Evolutionary conservation across 2,113 vertebrate genomes (phyloP), one percentile per base, ranked within the genome.

Genomic region (Amia ocellicauda): DNA sequence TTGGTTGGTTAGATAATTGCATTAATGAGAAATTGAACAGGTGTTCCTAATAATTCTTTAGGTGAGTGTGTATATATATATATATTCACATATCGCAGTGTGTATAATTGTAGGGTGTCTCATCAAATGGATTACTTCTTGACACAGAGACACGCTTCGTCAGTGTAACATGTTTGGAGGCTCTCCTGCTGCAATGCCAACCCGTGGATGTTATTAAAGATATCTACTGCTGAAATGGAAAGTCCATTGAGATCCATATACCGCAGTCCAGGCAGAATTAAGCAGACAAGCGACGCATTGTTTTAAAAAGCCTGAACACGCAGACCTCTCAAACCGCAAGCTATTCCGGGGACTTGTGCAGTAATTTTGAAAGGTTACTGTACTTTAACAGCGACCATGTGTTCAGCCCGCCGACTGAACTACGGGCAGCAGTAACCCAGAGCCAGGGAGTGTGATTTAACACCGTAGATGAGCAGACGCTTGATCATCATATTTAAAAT

Each of bases 281-380:
- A 20, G 2, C 43, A 65, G 42, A 65, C 63, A 65, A 65, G 54
- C 27, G 43, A 49, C 2, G 41, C 54, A 57, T 58, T 65, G 63
- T 63, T 14, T 24, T 13, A 16, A 24, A 28, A 20, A 45, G 40
- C 22, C 47, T 41, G 60, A 36, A 17, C 36, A 26, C 62, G 9
- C 24, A 27, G 31, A 58, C 31, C 20, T 29, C 19, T 22, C 20
- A n/a, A 29, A 23, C 31, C 56, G 11, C 20, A n/a, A 22, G 2
- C 8, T 58, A 58, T 56, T 56, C 53, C 53, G 29, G 53, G 27
- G 9, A 58, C 56, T 40, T 29, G 19, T 22, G 27, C 53, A 10
- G 29, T 58, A 40, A 22, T 19, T 40, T 10, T 19, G 14, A 58
- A 58, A 58, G 31, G 31, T 7, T n/a, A 8, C 7, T 40, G n/a